A percentile compares a stretch with the other conserved stretches of the same genome.
phyloP scores from a whole-genome alignment of 2,797 vertebrate species.

The Brotogeris chrysoptera region DNA sequence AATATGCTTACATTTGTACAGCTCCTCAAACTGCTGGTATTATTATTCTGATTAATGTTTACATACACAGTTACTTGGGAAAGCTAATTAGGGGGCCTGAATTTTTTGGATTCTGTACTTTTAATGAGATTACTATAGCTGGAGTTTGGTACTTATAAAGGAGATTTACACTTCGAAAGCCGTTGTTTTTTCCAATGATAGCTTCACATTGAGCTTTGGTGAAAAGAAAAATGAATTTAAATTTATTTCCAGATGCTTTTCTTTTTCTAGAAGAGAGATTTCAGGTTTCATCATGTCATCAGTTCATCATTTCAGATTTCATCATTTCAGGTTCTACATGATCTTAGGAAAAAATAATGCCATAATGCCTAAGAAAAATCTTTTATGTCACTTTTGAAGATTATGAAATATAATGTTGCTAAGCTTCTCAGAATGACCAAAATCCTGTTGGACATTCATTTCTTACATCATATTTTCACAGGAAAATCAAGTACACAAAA shows the following conservation, averaged over 20 bases:
- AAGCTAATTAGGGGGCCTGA: neutral
- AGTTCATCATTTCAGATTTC: neutral
- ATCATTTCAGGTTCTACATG: neutral
- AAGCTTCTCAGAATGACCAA: neutral
- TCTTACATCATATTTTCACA: constrained; percentile 10
- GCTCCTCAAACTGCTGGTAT: neutral
- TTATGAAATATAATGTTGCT: neutral
- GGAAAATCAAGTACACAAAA: constrained; percentile 17
- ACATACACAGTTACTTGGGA: neutral
- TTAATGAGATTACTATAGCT: neutral
- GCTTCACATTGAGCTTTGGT: neutral
- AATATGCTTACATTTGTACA: neutral
- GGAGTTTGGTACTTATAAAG: constrained; percentile 21
- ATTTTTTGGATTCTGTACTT: constrained; percentile 1
- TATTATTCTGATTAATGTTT: neutral
- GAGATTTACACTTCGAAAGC: constrained; percentile 25
- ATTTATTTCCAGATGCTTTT: constrained; percentile 47
- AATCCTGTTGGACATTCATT: neutral
- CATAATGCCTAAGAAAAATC: neutral
- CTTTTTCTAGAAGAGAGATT: neutral
- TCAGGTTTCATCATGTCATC: neutral
- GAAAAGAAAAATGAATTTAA: constrained; percentile 26
- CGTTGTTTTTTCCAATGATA: neutral
- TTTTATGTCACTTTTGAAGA: neutral
- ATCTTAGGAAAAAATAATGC: neutral